A percentile compares a stretch with the other conserved stretches of the same genome.
These are phyloP conservation scores for Chroicocephalus ridibundus DNA, from an alignment of 2,113 vertebrate genomes.

Conservation along the genomic window DNA sequence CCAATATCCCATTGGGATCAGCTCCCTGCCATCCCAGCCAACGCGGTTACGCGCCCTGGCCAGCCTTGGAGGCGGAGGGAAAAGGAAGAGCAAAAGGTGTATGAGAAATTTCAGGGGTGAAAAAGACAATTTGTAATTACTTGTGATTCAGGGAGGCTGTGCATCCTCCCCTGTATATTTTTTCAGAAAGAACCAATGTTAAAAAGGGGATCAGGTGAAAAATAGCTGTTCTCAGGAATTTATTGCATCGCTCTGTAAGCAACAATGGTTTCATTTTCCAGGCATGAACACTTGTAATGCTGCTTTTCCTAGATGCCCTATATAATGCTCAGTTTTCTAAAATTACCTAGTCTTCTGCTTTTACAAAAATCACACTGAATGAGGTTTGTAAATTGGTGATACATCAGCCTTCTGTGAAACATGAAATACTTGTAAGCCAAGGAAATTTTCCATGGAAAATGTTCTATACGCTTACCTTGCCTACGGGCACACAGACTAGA, in stretches of 20 bases:
- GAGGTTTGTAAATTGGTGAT: background rate
- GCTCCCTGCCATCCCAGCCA: rapidly evolving
- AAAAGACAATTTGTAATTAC: background rate
- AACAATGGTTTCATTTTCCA: background rate
- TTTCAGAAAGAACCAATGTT: background rate
- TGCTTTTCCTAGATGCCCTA: background rate
- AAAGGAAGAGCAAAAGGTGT: background rate
- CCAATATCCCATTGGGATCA: rapidly evolving
- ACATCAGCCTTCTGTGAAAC: background rate
- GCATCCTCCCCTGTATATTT: background rate
- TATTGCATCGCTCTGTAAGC: background rate
- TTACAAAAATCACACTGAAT: background rate
- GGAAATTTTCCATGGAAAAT: background rate
- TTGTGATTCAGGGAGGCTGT: background rate
- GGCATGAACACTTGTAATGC: background rate
- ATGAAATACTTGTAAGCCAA: background rate
- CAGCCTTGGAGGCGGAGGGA: too few species aligned
- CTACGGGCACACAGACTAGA: background rate
- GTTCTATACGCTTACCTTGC: background rate
- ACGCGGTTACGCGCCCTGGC: too few species aligned
- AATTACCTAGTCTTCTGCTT: background rate
- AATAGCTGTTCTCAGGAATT: background rate
- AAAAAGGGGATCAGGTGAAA: background rate
- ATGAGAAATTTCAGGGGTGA: background rate
- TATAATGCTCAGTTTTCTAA: background rate